These are phyloP conservation scores for Drosophila borealis DNA, from an alignment of 2,888 invertebrate species.

Conservation along the genomic window DNA sequence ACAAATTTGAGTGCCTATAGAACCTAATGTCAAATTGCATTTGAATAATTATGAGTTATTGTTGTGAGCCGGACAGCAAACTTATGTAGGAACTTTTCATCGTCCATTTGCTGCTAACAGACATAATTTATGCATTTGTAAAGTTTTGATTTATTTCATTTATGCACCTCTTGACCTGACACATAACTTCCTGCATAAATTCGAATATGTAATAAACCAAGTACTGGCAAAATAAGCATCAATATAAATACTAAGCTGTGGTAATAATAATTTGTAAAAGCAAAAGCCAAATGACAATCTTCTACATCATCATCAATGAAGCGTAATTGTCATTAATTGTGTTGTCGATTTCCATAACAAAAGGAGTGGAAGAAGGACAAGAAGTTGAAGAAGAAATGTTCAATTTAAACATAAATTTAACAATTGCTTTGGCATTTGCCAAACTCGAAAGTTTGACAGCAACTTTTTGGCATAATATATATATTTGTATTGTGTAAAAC, in stretches of 20 bases:
- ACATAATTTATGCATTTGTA: slow-evolving; percentile 57
- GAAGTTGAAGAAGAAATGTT: slow-evolving; percentile 10
- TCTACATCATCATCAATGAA: slow-evolving; percentile 62
- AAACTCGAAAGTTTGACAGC: slow-evolving; percentile 41
- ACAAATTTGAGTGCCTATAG: not conserved
- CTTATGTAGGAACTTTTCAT: slow-evolving; percentile 33
- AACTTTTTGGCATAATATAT: slow-evolving; percentile 40
- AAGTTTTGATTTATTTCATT: slow-evolving; percentile 68
- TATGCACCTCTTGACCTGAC: slow-evolving; percentile 43
- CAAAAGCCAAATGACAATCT: slow-evolving; percentile 44
- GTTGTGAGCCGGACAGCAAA: slow-evolving; percentile 13
- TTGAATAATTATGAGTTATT: slow-evolving; percentile 53
- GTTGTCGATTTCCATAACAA: slow-evolving; percentile 61
- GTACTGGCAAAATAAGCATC: slow-evolving; percentile 16
- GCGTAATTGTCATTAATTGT: slow-evolving; percentile 77
- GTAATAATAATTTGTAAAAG: slow-evolving; percentile 31
- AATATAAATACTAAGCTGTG: slow-evolving; percentile 28
- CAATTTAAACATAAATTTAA: slow-evolving; percentile 58
- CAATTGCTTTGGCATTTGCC: slow-evolving; percentile 44
- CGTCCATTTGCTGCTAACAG: slow-evolving; percentile 15
- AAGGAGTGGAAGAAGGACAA: not conserved
- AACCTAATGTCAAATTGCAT: slow-evolving; percentile 11
- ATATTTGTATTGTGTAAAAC: slow-evolving; percentile 59
- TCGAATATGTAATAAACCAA: slow-evolving; percentile 39
- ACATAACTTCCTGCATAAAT: slow-evolving; percentile 44